A percentile compares a stretch with the other conserved stretches of the same genome.
These are phyloP conservation scores for Acanthurus leucopareius DNA, from an alignment of 2,797 vertebrate species.

Conservation along the genomic window DNA sequence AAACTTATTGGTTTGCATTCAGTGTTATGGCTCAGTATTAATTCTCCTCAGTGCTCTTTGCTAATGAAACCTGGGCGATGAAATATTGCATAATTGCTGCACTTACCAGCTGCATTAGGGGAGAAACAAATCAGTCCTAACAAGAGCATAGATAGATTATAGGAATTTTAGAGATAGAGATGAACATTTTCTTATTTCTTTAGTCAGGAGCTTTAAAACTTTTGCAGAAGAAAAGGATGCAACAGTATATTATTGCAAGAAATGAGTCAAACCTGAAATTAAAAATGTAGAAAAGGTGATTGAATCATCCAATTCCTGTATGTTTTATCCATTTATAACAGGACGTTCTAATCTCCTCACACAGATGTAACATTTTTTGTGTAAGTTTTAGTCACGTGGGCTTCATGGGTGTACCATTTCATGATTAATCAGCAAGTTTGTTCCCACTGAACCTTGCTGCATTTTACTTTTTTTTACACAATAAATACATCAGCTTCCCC, in stretches of 20 bases:
- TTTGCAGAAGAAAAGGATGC: not conserved
- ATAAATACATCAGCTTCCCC: too few species aligned
- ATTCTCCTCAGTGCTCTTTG: slow-evolving; percentile 6
- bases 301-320: too few species aligned
- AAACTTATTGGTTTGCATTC: slow-evolving; percentile 7
- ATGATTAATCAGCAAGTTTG: too few species aligned
- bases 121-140: slow-evolving; percentile 7
- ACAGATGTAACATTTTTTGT: too few species aligned
- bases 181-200: not conserved
- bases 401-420: too few species aligned
- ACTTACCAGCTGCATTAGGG: slow-evolving; percentile 11
- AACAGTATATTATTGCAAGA: not conserved
- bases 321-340: too few species aligned
- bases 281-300: not conserved
- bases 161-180: not conserved
- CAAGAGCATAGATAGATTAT: not conserved
- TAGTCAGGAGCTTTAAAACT: not conserved
- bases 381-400: too few species aligned
- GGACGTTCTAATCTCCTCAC: too few species aligned
- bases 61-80: slow-evolving; percentile 17
- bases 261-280: not conserved
- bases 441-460: too few species aligned
- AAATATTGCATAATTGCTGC: slow-evolving; percentile 39
- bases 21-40: slow-evolving; percentile 23
- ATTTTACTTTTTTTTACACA: not conserved